Evolutionary conservation across 1,140 invertebrate species (phyloP), one percentile per base, ranked within the genome.

Genomic region (Bilobella aurantiaca): DNA sequence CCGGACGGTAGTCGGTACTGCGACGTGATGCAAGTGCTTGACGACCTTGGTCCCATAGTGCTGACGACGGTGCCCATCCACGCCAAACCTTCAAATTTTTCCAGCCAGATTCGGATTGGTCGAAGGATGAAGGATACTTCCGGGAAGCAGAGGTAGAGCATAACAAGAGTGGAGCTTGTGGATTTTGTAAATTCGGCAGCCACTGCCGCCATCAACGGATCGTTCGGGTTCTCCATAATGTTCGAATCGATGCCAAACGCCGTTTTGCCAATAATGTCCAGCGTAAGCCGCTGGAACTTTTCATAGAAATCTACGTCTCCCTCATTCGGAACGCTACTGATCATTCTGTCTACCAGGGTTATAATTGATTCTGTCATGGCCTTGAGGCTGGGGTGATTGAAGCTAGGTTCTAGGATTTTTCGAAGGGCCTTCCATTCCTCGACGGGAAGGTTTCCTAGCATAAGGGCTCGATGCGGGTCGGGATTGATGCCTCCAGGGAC

Each of bases 401-500:
- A 70, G 30, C 21, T 53, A 27, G n/a, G 37, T 1, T 5, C 3
- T 0, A 70, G 8, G 0, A 67, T 47, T 1, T 49, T 32, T 23
- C 69, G 30, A 23, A 67, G 42, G 2, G 5, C n/a, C 29, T 64
- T 31, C 69, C 69, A 70, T 18, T 67, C 28, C 3, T 21, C 21
- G 2, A 62, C 62, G 0, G 56, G 46, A 3, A 70, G 58, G 27
- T 70, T 70, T 3, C 69, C 69, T 3, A 70, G 65, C 69, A 70
- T 70, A 0, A 42, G 3, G 16, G 53, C 23, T 28, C 69, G 27
- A 21, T 67, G 63, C 3, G 57, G 57, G 29, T 67, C 65, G 8
- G 69, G 69, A 34, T 65, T 70, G 18, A 70, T 70, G 18, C 69
- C 69, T 1, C 69, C 69, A 21, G 69, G 69, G 42, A 70, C 63